Base-by-base conservation (phyloP, 1,140 invertebrate genomes). In the Stegodyphus dumicola region DNA sequence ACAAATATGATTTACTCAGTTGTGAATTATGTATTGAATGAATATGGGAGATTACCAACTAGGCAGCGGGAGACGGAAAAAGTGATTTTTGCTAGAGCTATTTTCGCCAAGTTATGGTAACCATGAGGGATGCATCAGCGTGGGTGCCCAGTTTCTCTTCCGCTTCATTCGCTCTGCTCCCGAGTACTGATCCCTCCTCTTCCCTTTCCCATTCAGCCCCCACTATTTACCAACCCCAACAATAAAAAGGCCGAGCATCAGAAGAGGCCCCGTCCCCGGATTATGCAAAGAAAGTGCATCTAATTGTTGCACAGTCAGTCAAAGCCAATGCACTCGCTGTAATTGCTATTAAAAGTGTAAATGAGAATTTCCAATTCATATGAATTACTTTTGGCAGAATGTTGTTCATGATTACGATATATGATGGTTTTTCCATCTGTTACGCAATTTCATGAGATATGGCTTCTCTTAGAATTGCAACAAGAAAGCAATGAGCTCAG, bases 111-210 rank as follows among this genome's bases (percentile, higher is more conserved):
- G 15, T 60, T 9, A 11, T 60, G 56, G 56, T 15, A 60, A 60
- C 9, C 56, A 33, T 33, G 56, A 60, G 9, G 9, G 9, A 67
- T 1, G 7, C 65, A 67, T 17, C 65, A 73, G 78, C 78, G 78
- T 81, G 69, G 78, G 78, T 81, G 78, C 78, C 77, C 52, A 70
- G 60, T 79, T 78, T 81, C 78, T 81, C 78, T 81, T 81, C 78
- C 78, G 78, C 78, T 73, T 81, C 78, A 81, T 73, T 69, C 77
- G 77, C 65, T 67, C 65, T 67, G 65, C 69, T 73, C 78, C 78
- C 69, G 54, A 73, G 60, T 18, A 71, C 70, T 73, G 78, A 81
- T 81, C 78, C 69, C 67, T 33, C n/a, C 64, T 73, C 54, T 64
- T 73, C 56, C 54, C 78, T 64, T 52, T 73, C 67, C 69, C 78